Evolutionary conservation across 1,140 invertebrate genomes (phyloP), one percentile per base, ranked within the genome.

Genomic region (Drosophila ogumai): DNA sequence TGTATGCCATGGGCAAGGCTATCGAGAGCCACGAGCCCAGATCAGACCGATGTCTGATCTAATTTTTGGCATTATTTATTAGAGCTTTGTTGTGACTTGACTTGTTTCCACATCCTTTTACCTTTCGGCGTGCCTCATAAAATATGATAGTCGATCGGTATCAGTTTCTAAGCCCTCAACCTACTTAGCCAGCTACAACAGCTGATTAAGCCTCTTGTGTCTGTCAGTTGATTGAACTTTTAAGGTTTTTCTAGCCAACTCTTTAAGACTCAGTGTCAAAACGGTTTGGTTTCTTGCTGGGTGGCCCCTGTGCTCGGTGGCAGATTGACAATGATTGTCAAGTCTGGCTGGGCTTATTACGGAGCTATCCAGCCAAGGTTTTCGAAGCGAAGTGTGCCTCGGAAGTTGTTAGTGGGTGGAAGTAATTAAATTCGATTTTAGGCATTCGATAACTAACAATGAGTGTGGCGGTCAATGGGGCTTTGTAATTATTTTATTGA

Each of bases 311-410:
- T 43, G 36, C 28, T 57, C 43, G 43, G 43, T 50, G 66, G 38
- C 38, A 72, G 67, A 72, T 72, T 72, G 69, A 72, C 69, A 72
- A 59, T 72, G 67, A 72, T 72, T 72, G 69, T 59, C 67, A 72
- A 32, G 28, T 47, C 25, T 66, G 60, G 32, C 61, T 67, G 43
- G 50, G 69, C 69, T 72, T 72, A 72, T 72, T 72, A 72, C 69
- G 43, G 56, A 43, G 56, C 41, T 59, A 34, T 43, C 52, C 52
- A 49, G 1, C 54, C 69, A 72, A 72, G 69, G 69, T 69, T 59
- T 55, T 15, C 15, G n/a, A 8, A 1, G n/a, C 64, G 52, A 72
- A 72, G 69, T 72, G 69, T 72, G 69, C 52, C 69, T 72, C 69
- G 69, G 69, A 72, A 72, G 69, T 72, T 44, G 31, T 59, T 72